Conservation (phyloP, 2,113 vertebrate genomes). For the Bucco capensis region DNA sequence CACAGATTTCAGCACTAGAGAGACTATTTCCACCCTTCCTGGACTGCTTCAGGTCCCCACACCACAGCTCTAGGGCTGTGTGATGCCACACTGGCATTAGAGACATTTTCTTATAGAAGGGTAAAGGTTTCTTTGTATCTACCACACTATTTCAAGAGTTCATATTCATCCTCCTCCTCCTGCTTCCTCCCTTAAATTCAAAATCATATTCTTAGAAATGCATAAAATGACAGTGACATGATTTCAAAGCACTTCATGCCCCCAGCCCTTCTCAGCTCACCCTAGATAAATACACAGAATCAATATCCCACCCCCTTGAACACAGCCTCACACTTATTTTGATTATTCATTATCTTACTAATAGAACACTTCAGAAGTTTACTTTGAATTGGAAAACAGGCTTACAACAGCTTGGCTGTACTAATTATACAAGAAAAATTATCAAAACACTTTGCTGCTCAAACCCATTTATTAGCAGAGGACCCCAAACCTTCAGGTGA, state of each 20-base stretch:
- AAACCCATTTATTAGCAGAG: neutral
- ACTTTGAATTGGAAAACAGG: neutral
- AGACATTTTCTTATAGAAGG: neutral
- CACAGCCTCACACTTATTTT: neutral
- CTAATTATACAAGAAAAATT: neutral
- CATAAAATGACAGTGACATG: neutral
- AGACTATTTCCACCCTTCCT: neutral
- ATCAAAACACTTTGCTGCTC: neutral
- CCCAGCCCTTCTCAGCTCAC: neutral
- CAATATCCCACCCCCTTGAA: neutral
- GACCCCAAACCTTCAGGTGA: neutral
- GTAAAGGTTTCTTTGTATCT: neutral
- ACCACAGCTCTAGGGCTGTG: neutral
- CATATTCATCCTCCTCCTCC: neutral
- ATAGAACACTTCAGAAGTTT: neutral
- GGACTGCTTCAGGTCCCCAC: neutral
- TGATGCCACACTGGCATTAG: neutral
- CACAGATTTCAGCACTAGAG: rapidly evolving
- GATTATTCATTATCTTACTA: neutral
- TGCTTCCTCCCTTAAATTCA: neutral
- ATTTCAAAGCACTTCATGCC: neutral
- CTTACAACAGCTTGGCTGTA: neutral
- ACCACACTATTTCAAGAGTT: neutral
- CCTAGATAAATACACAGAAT: rapidly evolving
- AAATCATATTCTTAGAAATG: neutral